phyloP scores from a whole-genome alignment of 2,113 vertebrate species.

The Rhombomys opimus region DNA sequence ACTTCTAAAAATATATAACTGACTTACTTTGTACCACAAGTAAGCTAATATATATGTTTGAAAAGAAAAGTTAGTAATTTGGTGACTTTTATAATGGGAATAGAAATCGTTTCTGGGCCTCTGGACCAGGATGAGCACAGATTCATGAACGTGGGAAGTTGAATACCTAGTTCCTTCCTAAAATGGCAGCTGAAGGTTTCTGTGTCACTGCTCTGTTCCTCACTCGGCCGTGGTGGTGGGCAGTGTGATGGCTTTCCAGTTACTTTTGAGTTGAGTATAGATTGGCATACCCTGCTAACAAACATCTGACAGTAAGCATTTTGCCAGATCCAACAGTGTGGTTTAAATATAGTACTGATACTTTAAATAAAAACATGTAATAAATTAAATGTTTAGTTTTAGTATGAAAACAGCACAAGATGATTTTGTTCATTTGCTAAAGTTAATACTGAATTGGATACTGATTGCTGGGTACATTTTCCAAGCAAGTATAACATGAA shows the following conservation, averaged over 20 bases:
- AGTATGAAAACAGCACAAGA: neutral
- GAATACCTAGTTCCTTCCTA: neutral
- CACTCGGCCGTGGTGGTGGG: neutral
- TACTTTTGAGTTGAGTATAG: slow-evolving; percentile 14
- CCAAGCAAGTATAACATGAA: neutral
- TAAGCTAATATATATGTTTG: neutral
- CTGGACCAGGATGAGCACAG: neutral
- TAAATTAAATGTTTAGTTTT: slow-evolving; percentile 22
- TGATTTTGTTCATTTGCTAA: slow-evolving; percentile 50
- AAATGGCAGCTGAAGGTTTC: neutral
- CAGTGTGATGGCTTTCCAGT: neutral
- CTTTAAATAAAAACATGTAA: slow-evolving; percentile 51
- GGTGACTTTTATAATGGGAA: neutral
- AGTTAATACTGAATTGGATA: neutral
- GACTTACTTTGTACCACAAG: neutral
- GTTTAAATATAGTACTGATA: slow-evolving; percentile 30
- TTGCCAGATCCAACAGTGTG: slow-evolving; percentile 4
- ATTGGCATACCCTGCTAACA: neutral
- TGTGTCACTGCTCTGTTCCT: neutral
- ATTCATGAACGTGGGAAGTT: neutral
- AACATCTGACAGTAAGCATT: slow-evolving; percentile 26
- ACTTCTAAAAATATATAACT: neutral
- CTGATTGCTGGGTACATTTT: neutral
- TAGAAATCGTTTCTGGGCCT: neutral
- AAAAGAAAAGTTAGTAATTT: slow-evolving; percentile 33